These are phyloP conservation scores for Epinephelus malabaricus DNA, from an alignment of 2,797 vertebrate genomes.

Conservation along the genomic window DNA sequence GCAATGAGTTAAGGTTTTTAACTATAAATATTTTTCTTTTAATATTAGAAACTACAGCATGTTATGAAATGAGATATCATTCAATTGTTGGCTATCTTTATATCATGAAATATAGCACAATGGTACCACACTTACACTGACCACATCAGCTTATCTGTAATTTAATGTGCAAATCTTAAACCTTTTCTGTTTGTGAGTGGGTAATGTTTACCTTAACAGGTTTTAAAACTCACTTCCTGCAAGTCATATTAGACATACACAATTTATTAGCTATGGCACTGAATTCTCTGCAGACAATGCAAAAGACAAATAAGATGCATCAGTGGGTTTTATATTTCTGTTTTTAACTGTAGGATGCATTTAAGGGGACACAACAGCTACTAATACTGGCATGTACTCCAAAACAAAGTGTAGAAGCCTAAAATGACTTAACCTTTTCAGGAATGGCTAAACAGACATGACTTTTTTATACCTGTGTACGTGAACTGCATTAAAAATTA, in stretches of 20 bases:
- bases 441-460: not conserved
- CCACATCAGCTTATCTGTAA: not conserved
- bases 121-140: not conserved
- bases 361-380: not conserved
- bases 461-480: not conserved
- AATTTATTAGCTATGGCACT: conserved; percentile 4
- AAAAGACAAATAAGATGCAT: conserved; percentile 25
- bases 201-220: not conserved
- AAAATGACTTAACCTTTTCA: not conserved
- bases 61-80: not conserved
- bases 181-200: not conserved
- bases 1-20: not conserved
- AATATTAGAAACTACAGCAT: not conserved
- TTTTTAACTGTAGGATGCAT: not conserved
- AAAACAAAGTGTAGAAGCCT: not conserved
- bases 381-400: not conserved
- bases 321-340: conserved; percentile 2
- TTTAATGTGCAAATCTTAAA: not conserved
- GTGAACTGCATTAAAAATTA: not conserved
- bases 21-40: not conserved
- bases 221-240: not conserved
- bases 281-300: conserved; percentile 5
- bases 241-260: conserved; percentile 1
- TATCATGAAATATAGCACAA: not conserved
- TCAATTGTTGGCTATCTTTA: not conserved